phyloP scores from a whole-genome alignment of 2,113 vertebrate species.

The Baryphthengus martii region DNA sequence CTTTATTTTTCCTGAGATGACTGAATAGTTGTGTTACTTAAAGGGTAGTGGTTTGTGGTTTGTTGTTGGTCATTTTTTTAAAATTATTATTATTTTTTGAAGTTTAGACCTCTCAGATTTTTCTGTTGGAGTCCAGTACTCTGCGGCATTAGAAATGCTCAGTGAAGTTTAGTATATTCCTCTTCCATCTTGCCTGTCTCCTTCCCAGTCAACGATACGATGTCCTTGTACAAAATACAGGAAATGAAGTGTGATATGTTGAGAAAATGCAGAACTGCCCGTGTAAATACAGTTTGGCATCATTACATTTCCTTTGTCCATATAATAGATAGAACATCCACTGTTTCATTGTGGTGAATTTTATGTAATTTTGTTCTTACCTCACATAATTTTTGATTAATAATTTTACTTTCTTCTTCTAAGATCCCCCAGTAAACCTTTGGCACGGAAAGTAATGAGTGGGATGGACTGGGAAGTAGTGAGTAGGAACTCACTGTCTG shows the following conservation, averaged over 20 bases:
- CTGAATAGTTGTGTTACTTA: neutral
- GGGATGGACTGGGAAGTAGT: slow-evolving; percentile 93
- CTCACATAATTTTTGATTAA: neutral
- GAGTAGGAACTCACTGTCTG: slow-evolving; percentile 93
- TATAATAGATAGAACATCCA: neutral
- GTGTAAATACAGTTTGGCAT: neutral
- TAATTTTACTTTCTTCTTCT: slow-evolving; percentile 33
- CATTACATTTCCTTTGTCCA: neutral
- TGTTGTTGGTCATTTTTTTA: neutral
- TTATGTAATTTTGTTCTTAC: neutral
- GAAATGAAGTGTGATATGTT: neutral
- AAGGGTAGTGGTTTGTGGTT: neutral
- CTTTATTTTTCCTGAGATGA: neutral
- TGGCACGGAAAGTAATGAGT: slow-evolving; percentile 87
- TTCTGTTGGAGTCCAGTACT: neutral
- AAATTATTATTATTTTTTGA: no score
- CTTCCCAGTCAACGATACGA: neutral
- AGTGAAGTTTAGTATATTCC: neutral
- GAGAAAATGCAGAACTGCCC: neutral
- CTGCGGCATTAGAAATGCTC: neutral
- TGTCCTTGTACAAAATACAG: neutral
- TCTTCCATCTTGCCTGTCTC: neutral
- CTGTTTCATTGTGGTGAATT: neutral
- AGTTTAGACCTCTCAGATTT: neutral
- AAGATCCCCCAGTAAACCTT: slow-evolving; percentile 95